phyloP scores from a whole-genome alignment of 2,113 vertebrate species.

The Noturus placidus region DNA sequence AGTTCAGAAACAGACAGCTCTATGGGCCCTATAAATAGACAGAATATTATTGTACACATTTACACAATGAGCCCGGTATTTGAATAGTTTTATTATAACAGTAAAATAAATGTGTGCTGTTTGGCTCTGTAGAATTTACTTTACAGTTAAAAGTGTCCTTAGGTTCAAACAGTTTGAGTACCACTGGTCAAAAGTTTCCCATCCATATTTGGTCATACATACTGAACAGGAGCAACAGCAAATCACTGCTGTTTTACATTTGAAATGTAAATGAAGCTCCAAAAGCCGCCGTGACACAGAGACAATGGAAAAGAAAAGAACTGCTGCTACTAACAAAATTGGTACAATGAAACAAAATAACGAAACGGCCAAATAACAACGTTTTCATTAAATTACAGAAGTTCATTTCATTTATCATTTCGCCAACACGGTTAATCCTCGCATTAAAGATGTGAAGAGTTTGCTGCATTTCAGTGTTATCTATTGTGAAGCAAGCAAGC shows the following conservation, averaged over 20 bases:
- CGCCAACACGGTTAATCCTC: slow-evolving; percentile 28
- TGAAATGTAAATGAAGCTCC: slow-evolving; percentile 47
- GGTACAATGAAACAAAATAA: slow-evolving; percentile 40
- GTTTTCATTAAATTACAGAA: not conserved
- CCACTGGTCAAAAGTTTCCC: not conserved
- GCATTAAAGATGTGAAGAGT: not conserved
- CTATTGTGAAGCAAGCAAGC: slow-evolving; percentile 15
- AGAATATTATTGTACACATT: not conserved
- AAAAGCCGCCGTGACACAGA: slow-evolving; percentile 19
- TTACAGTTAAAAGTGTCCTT: not conserved
- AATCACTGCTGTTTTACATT: slow-evolving; percentile 14
- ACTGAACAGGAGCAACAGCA: not conserved
- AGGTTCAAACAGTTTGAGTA: not conserved
- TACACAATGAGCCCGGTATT: not conserved
- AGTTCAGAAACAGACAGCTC: not conserved
- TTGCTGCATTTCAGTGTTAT: not conserved
- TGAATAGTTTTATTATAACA: not conserved
- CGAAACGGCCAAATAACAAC: slow-evolving; percentile 33
- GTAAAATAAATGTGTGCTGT: not conserved
- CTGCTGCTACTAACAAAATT: slow-evolving; percentile 9
- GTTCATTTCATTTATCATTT: slow-evolving; percentile 26
- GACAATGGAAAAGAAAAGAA: not conserved
- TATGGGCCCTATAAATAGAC: not conserved
- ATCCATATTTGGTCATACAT: not conserved
- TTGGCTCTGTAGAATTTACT: not conserved